phyloP scores from a whole-genome alignment of 1,140 invertebrate genomes.

The Bombus vancouverensis region DNA sequence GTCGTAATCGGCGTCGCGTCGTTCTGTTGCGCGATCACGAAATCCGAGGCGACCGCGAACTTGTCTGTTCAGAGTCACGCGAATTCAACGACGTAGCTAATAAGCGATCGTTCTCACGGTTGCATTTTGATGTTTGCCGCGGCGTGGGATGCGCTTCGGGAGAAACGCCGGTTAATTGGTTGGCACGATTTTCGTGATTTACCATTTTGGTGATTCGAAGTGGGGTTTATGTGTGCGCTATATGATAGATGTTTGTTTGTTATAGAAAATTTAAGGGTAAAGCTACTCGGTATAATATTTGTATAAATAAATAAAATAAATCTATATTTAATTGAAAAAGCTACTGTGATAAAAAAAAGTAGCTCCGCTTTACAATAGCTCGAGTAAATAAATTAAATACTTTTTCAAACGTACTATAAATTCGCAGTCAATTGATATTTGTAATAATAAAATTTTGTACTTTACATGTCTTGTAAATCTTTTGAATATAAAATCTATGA shows the following conservation, averaged over 20 bases:
- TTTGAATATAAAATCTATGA: no score
- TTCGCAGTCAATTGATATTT: no score
- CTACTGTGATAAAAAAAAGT: no score
- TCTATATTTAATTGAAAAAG: neutral
- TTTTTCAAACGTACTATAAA: no score
- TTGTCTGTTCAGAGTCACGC: slow-evolving; percentile 64
- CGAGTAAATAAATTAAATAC: no score
- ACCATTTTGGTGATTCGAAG: neutral
- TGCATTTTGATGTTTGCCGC: slow-evolving; percentile 26
- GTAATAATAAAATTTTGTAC: no score
- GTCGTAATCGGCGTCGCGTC: slow-evolving; percentile 56
- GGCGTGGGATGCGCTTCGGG: neutral
- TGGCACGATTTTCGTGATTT: neutral
- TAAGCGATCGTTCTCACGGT: slow-evolving; percentile 46
- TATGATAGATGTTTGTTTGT: neutral
- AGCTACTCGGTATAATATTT: neutral
- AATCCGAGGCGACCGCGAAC: slow-evolving; percentile 64
- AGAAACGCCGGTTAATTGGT: neutral
- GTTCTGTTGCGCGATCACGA: slow-evolving; percentile 66
- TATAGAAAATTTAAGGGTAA: neutral
- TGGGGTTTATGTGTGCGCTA: neutral
- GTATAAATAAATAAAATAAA: neutral
- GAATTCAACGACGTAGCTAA: slow-evolving; percentile 59
- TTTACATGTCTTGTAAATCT: no score
- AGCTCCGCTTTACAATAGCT: no score